These are phyloP conservation scores for Rhopalosiphum maidis DNA, from an alignment of 1,140 invertebrate species.

Conservation along the genomic window DNA sequence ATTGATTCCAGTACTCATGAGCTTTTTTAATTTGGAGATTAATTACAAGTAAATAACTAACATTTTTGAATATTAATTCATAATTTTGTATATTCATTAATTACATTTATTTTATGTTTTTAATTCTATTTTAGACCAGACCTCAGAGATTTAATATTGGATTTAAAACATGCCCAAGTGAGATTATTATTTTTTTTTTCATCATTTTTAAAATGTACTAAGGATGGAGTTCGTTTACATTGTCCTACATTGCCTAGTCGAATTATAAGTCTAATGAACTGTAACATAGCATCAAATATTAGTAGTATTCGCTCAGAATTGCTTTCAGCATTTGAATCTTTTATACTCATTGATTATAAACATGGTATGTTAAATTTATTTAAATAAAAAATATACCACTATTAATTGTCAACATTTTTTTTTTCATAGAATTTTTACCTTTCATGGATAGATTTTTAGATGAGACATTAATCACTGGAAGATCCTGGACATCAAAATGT, in stretches of 20 bases:
- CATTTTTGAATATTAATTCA: neutral
- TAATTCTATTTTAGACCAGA: constrained; percentile 23
- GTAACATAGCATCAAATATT: constrained; percentile 27
- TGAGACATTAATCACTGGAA: constrained; percentile 42
- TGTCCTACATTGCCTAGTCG: constrained; percentile 16
- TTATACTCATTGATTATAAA: constrained; percentile 40
- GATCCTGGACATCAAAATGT: constrained; percentile 42
- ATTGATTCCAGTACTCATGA: constrained; percentile 36
- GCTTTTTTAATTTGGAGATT: constrained; percentile 33
- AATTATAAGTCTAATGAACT: constrained; percentile 38
- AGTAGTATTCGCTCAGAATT: constrained; percentile 44
- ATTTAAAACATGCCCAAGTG: constrained; percentile 52
- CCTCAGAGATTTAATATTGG: constrained; percentile 32
- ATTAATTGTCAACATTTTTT: neutral
- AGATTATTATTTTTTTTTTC: constrained; percentile 45
- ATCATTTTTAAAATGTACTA: constrained; percentile 8
- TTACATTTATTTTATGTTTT: neutral
- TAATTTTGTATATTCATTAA: neutral
- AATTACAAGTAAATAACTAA: constrained; percentile 24
- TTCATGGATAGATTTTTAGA: constrained; percentile 54
- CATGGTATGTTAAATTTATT: neutral
- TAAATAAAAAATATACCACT: neutral
- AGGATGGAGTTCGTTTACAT: neutral
- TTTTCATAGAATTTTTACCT: constrained; percentile 52
- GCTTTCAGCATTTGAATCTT: constrained; percentile 38